Percentiles rank a stretch among this genome's conserved stretches.
phyloP scores from a whole-genome alignment of 2,888 invertebrate genomes.

The Philopedon plagiatum region DNA sequence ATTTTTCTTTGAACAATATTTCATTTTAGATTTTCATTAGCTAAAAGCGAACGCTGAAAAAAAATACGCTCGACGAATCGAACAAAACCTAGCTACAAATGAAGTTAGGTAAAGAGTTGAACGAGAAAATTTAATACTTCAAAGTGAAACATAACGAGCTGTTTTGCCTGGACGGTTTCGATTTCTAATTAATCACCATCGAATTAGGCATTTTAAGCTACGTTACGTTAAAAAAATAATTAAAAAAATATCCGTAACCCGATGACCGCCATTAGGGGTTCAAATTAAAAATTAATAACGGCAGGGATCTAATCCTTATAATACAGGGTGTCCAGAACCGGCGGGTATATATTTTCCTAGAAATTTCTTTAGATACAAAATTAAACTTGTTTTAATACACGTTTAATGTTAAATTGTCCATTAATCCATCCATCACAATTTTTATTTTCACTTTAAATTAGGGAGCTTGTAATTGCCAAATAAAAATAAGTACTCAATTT shows the following conservation, averaged over 20 bases:
- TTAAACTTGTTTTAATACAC: no score
- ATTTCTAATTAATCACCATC: background rate
- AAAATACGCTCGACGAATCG: background rate
- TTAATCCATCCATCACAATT: no score
- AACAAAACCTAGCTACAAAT: background rate
- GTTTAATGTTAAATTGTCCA: no score
- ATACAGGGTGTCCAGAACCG: no score
- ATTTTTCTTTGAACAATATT: background rate
- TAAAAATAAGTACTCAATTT: no score
- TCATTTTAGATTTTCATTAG: background rate
- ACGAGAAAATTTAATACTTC: background rate
- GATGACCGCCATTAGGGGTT: no score
- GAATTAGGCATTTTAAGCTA: background rate
- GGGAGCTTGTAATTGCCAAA: no score
- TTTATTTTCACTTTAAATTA: no score
- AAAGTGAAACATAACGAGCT: background rate
- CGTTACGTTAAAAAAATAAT: background rate
- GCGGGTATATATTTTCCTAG: no score
- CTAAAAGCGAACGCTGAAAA: background rate
- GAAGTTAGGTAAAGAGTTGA: slow-evolving; percentile 2
- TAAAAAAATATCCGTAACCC: background rate
- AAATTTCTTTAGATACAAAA: no score
- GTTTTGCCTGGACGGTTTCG: background rate
- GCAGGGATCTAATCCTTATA: no score
- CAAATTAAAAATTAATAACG: no score